Evolutionary conservation across 2,113 vertebrate genomes (phyloP).

Genomic region (Colaptes auratus): DNA sequence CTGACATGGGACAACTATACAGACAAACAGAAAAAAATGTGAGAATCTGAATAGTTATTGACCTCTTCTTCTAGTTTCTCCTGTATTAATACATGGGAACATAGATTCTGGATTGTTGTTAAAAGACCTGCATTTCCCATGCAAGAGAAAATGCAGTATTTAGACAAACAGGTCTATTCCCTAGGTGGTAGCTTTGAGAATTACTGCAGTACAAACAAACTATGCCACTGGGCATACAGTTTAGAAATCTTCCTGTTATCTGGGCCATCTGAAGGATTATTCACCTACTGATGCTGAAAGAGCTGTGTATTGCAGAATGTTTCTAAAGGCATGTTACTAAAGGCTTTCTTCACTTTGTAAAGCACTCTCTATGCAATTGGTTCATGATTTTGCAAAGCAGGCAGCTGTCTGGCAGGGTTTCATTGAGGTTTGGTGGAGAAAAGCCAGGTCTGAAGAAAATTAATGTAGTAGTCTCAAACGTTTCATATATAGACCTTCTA

Average conservation of each 20-base stretch:
- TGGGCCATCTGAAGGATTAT: conserved; percentile 1
- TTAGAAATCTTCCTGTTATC: background rate
- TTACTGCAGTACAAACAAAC: background rate
- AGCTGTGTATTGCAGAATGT: background rate
- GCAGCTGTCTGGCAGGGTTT: background rate
- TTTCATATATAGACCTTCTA: background rate
- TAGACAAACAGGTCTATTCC: background rate
- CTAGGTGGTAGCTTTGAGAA: background rate
- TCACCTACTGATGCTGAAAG: conserved; percentile 5
- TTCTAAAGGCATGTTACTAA: background rate
- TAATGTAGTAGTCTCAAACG: background rate
- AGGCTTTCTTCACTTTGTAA: conserved; percentile 19
- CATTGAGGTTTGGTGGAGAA: background rate
- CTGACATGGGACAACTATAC: background rate
- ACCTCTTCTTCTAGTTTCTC: background rate
- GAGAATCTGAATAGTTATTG: background rate
- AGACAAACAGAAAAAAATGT: background rate
- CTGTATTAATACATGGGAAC: background rate
- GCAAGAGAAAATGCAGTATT: background rate
- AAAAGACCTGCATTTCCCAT: background rate
- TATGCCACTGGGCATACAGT: background rate
- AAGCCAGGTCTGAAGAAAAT: conserved; percentile 2
- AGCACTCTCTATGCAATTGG: background rate
- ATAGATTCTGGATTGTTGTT: background rate
- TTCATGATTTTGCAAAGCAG: background rate